Conservation (phyloP, 2,888 invertebrate species). For the Pachymerium ferrugineum region DNA sequence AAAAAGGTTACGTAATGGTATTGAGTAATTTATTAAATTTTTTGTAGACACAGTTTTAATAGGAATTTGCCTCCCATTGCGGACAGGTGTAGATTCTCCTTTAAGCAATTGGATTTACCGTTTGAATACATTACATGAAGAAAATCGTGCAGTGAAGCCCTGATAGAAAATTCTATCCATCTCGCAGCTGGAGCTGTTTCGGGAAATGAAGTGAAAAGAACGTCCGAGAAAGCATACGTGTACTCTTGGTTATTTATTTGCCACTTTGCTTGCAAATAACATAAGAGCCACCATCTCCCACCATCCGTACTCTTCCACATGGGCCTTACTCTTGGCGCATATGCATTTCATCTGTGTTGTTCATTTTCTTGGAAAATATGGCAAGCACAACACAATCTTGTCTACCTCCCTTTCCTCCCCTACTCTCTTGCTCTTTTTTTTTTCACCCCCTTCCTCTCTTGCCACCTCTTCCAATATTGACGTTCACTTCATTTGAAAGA, state of each 20-base stretch:
- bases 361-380: constrained; percentile 22
- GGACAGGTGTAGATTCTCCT: not conserved
- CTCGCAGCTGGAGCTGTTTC: constrained; percentile 27
- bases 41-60: not conserved
- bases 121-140: not conserved
- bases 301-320: not conserved
- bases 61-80: not conserved
- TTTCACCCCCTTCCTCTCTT: constrained; percentile 1
- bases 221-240: constrained; percentile 24
- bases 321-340: constrained; percentile 22
- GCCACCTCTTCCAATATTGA: constrained; percentile 23
- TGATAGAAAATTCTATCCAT: constrained; percentile 27
- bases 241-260: constrained; percentile 23
- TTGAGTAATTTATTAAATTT: not conserved
- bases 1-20: not conserved
- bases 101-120: constrained; percentile 1
- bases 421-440: not conserved
- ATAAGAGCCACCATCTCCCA: constrained; percentile 7
- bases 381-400: constrained; percentile 23
- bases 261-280: constrained; percentile 27
- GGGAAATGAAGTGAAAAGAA: constrained; percentile 25
- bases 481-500: constrained; percentile 19
- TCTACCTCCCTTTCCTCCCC: not conserved
- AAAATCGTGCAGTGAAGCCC: constrained; percentile 23
- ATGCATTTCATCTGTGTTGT: constrained; percentile 18